Evolutionary conservation across 2,888 invertebrate genomes (phyloP).

Genomic region (Cheilosia pagana): DNA sequence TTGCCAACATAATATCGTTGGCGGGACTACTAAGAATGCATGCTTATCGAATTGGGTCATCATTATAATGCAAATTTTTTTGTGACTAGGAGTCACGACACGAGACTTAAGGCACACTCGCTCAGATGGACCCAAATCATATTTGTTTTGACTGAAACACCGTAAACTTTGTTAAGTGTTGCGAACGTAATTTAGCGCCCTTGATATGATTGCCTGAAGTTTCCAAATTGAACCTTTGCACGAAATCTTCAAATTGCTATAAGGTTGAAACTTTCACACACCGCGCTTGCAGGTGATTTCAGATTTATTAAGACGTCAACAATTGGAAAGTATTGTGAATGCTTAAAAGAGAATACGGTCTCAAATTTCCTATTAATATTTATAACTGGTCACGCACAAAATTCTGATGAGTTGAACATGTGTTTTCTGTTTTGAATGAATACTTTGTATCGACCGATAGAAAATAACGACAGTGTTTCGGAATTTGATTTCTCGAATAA

Average conservation of each 20-base stretch:
- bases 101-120: not conserved
- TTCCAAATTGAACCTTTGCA: conserved; percentile 23
- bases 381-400: too few species aligned
- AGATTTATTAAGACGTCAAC: too few species aligned
- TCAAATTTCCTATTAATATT: too few species aligned
- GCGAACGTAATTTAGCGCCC: conserved; percentile 8
- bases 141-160: conserved; percentile 28
- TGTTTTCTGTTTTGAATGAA: too few species aligned
- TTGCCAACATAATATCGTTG: conserved; percentile 18
- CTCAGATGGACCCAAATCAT: conserved; percentile 35
- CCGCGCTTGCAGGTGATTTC: too few species aligned
- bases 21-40: conserved; percentile 31
- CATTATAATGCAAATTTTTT: conserved; percentile 34
- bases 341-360: too few species aligned
- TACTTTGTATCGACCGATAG: too few species aligned
- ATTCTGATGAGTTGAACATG: too few species aligned
- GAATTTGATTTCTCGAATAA: too few species aligned
- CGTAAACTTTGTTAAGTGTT: conserved; percentile 13
- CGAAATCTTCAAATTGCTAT: conserved; percentile 4
- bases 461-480: too few species aligned
- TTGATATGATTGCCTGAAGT: conserved; percentile 12
- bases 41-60: conserved; percentile 52
- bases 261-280: too few species aligned
- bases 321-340: too few species aligned
- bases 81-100: conserved; percentile 28